Evolutionary conservation across 1,140 invertebrate species (phyloP).

Genomic region (Tetraneura akinire): DNA sequence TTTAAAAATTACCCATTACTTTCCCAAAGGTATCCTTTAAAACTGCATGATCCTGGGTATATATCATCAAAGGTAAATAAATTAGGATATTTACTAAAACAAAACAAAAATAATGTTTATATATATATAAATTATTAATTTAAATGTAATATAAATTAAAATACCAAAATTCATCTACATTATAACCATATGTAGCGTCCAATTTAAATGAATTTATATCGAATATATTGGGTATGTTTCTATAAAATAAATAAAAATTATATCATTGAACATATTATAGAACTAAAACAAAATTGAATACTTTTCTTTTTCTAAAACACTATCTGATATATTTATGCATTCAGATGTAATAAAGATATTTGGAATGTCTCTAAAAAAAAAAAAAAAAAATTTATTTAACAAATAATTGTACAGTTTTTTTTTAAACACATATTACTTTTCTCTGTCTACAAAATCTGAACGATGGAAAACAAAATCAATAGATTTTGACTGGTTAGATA

Average conservation of each 20-base stretch:
- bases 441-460: background rate
- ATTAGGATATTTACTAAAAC: slow-evolving; percentile 11
- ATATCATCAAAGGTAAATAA: background rate
- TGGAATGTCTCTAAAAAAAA: slow-evolving; percentile 34
- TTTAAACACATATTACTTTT: slow-evolving; percentile 7
- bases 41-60: background rate
- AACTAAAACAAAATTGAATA: background rate
- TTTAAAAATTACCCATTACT: slow-evolving; percentile 1
- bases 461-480: background rate
- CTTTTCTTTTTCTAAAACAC: slow-evolving; percentile 32
- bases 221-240: background rate
- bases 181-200: background rate
- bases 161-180: slow-evolving; percentile 1
- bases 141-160: background rate
- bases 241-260: background rate
- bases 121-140: background rate
- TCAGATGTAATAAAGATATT: slow-evolving; percentile 25
- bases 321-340: background rate
- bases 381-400: slow-evolving; percentile 4
- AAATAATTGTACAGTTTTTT: background rate
- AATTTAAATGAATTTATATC: background rate
- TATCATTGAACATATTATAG: no score
- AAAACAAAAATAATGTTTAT: background rate
- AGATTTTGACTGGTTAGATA: background rate
- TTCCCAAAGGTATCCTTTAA: background rate